Base-by-base conservation (phyloP, 2,888 invertebrate species). In the Brenthis daphne region DNA sequence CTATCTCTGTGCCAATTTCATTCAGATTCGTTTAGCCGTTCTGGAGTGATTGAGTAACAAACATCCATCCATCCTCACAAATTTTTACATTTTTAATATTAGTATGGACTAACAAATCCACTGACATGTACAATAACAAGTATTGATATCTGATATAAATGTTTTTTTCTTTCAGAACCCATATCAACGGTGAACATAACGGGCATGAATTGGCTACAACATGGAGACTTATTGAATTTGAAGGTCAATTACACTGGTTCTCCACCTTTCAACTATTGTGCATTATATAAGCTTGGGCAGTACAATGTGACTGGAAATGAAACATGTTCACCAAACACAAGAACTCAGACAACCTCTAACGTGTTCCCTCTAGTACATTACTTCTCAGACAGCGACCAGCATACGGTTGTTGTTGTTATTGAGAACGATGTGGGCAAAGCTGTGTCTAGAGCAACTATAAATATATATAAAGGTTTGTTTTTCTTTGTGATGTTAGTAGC, bases 151-250 rank as follows among this genome's bases (percentile, higher is more conserved):
- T 20, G 20, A 1, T 20, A 20, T 5, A 4, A 29, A 29, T 29
- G 29, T 29, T 29, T 29, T 50, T 16, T 50, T 29, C 24, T 73
- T 92, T 12, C 83, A 97, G 97, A 94, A 74, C 96, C 97, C 0
- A 94, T 98, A 75, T 85, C 93, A 2, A 94, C 94, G 69, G 91
- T 97, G 11, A 94, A 94, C 61, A 94, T 96, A 1, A 94, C 93
- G 3, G 98, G 97, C 0, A 94, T 95, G 67, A 96, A 96, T 79
- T 98, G 98, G 97, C 90, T 98, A 48, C 95, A 96, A 77, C 96
- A 96, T 71, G 97, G 97, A 48, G 97, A 97, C 66, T 88, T 97
- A 57, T 85, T 98, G 37, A 94, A 95, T 67, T 84, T 98, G 11
- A 92, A 94, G 74, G 94, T 96, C 3, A 94, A 94, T 53, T 98